Evolutionary conservation across 2,113 vertebrate genomes (phyloP), one percentile per base, ranked within the genome.

Genomic region (Heterotilapia buettikoferi): DNA sequence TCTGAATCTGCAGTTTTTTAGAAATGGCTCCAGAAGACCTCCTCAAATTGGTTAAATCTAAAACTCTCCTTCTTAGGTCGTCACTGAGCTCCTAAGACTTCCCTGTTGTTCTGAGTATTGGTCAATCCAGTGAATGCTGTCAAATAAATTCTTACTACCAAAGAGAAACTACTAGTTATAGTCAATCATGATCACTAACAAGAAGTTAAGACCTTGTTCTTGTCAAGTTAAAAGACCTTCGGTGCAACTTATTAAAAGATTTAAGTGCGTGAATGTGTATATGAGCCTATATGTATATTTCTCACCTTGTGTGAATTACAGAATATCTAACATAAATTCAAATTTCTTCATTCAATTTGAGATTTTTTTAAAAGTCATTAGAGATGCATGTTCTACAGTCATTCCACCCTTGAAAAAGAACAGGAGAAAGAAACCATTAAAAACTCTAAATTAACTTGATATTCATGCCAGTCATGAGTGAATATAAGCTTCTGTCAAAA

Each of bases 261-360:
- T 71, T 45, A 71, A 43, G n/a, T 73, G 66, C 1, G 38, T 26
- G 38, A 16, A 73, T 26, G 21, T 9, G 38, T 73, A 73, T 73
- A 11, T 36, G 59, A 63, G 59, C 29, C 6, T 63, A 36, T 63
- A 63, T 36, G 16, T 36, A 4, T 19, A 63, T 63, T 63, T 63
- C 16, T 19, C 59, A 36, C 31, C 31, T 63, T 36, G 59, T 36
- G 59, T 63, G 59, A 63, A 36, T 63, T 63, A 63, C 29, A 63
- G 59, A 63, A 63, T 63, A 0, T 61, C 57, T 61, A 1, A 61
- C 57, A 0, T 43, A 40, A 24, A 71, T 43, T 71, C 12, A 0
- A 43, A 71, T 24, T 71, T 71, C 36, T 71, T n/a, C n/a, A 71
- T 24, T 40, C 36, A 71, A 21, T 43, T 71, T 14, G 13, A 26